Conservation (phyloP, 2,113 vertebrate species). For the Dinomys branickii region DNA sequence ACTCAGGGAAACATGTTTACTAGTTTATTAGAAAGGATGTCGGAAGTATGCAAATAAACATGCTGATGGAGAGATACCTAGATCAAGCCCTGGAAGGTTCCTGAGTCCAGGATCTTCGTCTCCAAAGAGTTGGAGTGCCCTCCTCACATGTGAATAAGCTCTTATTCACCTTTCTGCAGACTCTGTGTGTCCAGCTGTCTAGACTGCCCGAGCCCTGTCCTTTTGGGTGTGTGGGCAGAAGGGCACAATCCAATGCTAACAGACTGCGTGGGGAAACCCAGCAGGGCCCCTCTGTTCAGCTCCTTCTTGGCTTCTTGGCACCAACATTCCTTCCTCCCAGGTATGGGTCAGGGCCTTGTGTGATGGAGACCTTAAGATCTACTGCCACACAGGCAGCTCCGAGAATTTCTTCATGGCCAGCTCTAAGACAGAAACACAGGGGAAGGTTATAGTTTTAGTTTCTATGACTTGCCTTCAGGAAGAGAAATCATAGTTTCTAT, state of each 20-base stretch:
- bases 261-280: not conserved
- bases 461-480: not conserved
- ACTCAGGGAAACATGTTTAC: not conserved
- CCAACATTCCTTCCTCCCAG: not conserved
- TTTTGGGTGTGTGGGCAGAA: not conserved
- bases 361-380: not conserved
- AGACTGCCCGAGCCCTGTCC: not conserved
- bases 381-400: too few species aligned
- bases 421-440: not conserved
- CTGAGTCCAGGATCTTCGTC: not conserved
- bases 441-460: not conserved
- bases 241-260: not conserved
- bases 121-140: not conserved
- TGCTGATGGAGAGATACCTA: not conserved
- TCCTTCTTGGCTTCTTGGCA: not conserved
- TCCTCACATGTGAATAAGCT: not conserved
- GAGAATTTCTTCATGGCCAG: not conserved
- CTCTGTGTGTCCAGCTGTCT: not conserved
- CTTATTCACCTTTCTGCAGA: not conserved
- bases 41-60: not conserved
- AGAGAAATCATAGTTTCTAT: not conserved
- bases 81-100: too few species aligned
- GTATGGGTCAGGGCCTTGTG: too few species aligned
- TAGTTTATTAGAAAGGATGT: not conserved
- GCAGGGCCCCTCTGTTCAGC: not conserved